Percentiles rank a stretch among this genome's conserved stretches.
Evolutionary conservation across 1,140 invertebrate species (phyloP).

Genomic region (Thalassaphorura encarpata): DNA sequence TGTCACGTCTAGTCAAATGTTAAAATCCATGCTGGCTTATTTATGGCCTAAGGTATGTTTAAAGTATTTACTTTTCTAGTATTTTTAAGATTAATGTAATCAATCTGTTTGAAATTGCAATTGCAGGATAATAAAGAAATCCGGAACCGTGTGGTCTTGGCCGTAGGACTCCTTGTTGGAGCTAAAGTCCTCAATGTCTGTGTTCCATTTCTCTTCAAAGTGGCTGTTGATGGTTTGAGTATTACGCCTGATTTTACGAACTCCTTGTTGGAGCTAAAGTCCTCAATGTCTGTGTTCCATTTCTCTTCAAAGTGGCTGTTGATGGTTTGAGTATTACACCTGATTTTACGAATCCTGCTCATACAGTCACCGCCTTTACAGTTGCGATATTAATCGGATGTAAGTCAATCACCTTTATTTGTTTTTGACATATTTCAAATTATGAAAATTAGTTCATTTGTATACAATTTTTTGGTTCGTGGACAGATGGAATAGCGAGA

Average conservation of each 20-base stretch:
- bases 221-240: conserved; percentile 82
- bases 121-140: conserved; percentile 65
- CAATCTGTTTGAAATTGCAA: conserved; percentile 12
- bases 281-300: conserved; percentile 89
- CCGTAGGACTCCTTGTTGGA: conserved; percentile 64
- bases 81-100: not conserved
- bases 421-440: not conserved
- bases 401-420: conserved; percentile 47
- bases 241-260: conserved; percentile 48
- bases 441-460: not conserved
- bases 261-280: conserved; percentile 72
- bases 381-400: conserved; percentile 80
- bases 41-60: conserved; percentile 81
- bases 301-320: conserved; percentile 88
- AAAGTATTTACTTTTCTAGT: not conserved
- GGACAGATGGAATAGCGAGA: conserved; percentile 82
- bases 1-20: conserved; percentile 67
- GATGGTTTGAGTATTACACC: conserved; percentile 55
- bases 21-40: conserved; percentile 77
- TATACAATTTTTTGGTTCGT: conserved; percentile 19
- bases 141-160: conserved; percentile 68
- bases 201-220: conserved; percentile 97
- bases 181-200: conserved; percentile 82
- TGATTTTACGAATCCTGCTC: conserved; percentile 39
- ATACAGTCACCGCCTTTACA: conserved; percentile 59